Conservation (phyloP, 2,113 vertebrate species). For the Cyphomyrus discorhynchus region DNA sequence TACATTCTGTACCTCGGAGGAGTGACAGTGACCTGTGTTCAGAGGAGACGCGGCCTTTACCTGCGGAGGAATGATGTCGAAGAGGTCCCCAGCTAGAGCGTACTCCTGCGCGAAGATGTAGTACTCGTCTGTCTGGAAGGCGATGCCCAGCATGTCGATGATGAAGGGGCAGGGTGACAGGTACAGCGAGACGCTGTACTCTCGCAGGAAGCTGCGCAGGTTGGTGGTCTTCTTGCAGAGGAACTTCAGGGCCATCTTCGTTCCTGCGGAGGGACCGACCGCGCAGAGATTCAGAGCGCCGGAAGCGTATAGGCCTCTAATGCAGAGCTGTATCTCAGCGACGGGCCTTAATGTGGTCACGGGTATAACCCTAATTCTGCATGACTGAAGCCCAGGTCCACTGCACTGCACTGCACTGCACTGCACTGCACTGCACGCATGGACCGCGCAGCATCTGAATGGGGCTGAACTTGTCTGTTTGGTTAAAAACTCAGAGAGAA, state of each 20-base stretch:
- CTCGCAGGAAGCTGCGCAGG: constrained; percentile 67
- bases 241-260: constrained; percentile 72
- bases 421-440: background rate
- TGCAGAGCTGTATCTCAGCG: background rate
- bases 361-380: background rate
- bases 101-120: constrained; percentile 72
- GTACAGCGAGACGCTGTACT: constrained; percentile 70
- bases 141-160: constrained; percentile 69
- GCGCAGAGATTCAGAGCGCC: background rate
- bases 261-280: constrained; percentile 44
- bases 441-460: background rate
- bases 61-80: constrained; percentile 73
- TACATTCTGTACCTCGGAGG: background rate
- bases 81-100: constrained; percentile 67
- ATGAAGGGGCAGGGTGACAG: constrained; percentile 70
- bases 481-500: background rate
- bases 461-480: background rate
- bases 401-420: background rate
- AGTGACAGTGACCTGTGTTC: background rate
- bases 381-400: background rate
- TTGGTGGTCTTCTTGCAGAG: constrained; percentile 70
- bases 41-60: constrained; percentile 34
- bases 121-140: constrained; percentile 66
- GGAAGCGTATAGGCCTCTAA: background rate
- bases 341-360: background rate